Evolutionary conservation across 30 jellyfish, hydroid and myxozoan genomes (phyloP).

Genomic region (Clytia hemisphaerica): DNA sequence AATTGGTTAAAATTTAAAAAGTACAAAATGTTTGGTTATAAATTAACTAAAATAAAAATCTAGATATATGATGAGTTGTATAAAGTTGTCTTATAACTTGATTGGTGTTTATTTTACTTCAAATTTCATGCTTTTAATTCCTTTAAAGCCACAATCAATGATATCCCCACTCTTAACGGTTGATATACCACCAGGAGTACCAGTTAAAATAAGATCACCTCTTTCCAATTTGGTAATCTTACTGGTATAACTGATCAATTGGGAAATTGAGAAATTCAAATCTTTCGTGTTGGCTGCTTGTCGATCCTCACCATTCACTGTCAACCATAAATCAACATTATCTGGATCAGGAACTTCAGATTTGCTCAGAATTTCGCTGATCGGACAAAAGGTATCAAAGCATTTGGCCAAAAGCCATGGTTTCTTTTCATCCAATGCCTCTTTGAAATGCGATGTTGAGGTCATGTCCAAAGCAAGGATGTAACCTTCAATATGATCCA

Average conservation of each 20-base stretch:
- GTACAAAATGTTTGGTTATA: too few species aligned
- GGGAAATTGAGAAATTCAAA: conserved; percentile 74
- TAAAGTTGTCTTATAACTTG: too few species aligned
- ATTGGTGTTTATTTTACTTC: conserved; percentile 46
- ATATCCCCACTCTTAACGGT: conserved; percentile 69
- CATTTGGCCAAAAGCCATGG: conserved; percentile 91
- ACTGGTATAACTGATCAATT: conserved; percentile 67
- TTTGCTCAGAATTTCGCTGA: conserved; percentile 57
- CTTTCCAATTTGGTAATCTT: conserved; percentile 50
- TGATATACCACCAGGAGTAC: conserved; percentile 91
- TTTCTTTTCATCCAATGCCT: conserved; percentile 46
- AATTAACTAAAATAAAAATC: too few species aligned
- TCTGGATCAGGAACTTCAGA: conserved; percentile 58
- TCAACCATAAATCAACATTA: conserved; percentile 66
- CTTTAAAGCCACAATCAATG: conserved; percentile 71
- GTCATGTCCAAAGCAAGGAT: conserved; percentile 96
- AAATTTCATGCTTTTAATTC: conserved; percentile 43
- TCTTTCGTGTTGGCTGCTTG: conserved; percentile 89
- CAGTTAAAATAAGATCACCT: conserved; percentile 86
- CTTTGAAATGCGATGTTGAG: conserved; percentile 64
- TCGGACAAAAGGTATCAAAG: conserved; percentile 96
- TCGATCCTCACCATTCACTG: conserved; percentile 44
- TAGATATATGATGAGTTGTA: too few species aligned
- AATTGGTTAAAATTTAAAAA: too few species aligned
- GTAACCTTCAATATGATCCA: conserved; percentile 77